Percentiles rank a stretch among this genome's conserved stretches.
Conservation (phyloP, 2,888 invertebrate species). For the Gymnosoma rotundatum region DNA sequence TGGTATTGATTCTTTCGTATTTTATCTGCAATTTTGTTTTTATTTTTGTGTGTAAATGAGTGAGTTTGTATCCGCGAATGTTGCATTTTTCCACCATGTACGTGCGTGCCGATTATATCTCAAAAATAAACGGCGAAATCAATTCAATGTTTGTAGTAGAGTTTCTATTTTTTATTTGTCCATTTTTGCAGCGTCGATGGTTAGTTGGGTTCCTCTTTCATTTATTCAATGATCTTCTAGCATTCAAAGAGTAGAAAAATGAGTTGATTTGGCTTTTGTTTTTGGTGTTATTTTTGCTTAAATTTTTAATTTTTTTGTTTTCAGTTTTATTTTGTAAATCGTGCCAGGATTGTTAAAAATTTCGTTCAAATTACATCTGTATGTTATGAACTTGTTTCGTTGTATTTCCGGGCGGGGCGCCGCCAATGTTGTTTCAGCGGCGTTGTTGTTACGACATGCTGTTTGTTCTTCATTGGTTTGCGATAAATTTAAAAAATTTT, state of each 20-base stretch:
- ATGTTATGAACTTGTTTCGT: conserved; percentile 62
- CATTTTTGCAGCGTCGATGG: conserved; percentile 33
- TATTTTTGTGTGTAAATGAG: not conserved
- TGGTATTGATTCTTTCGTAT: conserved; percentile 55
- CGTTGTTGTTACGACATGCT: conserved; percentile 64
- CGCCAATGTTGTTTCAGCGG: conserved; percentile 68
- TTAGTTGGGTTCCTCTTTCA: conserved; percentile 49
- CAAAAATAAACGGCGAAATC: conserved; percentile 58
- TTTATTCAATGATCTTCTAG: conserved; percentile 56
- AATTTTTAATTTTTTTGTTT: conserved; percentile 35
- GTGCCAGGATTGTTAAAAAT: conserved; percentile 66
- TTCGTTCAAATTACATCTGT: conserved; percentile 54
- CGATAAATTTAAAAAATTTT: conserved; percentile 76
- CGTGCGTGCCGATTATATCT: conserved; percentile 73
- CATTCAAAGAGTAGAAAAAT: conserved; percentile 58
- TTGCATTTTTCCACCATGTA: conserved; percentile 41
- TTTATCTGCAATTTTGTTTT: not conserved
- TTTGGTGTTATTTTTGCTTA: conserved; percentile 46
- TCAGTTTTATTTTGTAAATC: conserved; percentile 50
- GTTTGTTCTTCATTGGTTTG: conserved; percentile 68
- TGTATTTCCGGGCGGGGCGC: conserved; percentile 70
- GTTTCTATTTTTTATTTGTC: not conserved
- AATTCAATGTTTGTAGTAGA: conserved; percentile 52
- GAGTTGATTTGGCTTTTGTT: conserved; percentile 56
- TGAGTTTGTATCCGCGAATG: conserved; percentile 22